These are phyloP conservation scores for Wiebesia pumilae DNA, from an alignment of 1,140 invertebrate genomes.

Conservation along the genomic window DNA sequence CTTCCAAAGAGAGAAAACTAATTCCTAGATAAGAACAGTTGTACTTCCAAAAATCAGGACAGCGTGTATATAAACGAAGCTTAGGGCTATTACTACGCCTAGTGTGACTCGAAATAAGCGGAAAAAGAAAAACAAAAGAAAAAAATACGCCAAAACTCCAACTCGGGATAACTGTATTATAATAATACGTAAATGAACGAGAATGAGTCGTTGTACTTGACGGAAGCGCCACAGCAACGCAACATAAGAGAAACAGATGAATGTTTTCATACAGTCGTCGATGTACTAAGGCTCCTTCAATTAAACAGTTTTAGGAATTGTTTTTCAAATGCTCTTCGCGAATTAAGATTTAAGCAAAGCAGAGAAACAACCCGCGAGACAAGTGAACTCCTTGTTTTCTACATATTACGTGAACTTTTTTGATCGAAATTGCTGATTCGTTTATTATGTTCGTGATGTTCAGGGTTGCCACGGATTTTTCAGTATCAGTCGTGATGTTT, in stretches of 20 bases:
- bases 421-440: too few species aligned
- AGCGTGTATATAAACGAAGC: constrained; percentile 36
- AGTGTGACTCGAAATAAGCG: background rate
- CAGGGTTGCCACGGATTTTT: constrained; percentile 23
- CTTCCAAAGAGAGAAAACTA: background rate
- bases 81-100: background rate
- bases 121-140: background rate
- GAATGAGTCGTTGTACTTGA: constrained; percentile 32
- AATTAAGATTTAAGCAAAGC: background rate
- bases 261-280: constrained; percentile 5
- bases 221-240: background rate
- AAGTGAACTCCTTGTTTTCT: background rate
- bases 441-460: background rate
- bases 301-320: background rate
- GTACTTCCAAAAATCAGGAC: background rate
- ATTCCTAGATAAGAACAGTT: background rate
- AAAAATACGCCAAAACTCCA: constrained; percentile 1
- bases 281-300: background rate
- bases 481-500: background rate
- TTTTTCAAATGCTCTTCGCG: background rate
- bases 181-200: constrained; percentile 29
- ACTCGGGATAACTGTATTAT: background rate
- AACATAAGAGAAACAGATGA: background rate
- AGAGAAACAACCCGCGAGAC: background rate
- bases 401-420: background rate